Percentiles rank a stretch among this genome's conserved stretches.
phyloP scores from a whole-genome alignment of 2,888 invertebrate genomes.

The Metopia argyrocephala region DNA sequence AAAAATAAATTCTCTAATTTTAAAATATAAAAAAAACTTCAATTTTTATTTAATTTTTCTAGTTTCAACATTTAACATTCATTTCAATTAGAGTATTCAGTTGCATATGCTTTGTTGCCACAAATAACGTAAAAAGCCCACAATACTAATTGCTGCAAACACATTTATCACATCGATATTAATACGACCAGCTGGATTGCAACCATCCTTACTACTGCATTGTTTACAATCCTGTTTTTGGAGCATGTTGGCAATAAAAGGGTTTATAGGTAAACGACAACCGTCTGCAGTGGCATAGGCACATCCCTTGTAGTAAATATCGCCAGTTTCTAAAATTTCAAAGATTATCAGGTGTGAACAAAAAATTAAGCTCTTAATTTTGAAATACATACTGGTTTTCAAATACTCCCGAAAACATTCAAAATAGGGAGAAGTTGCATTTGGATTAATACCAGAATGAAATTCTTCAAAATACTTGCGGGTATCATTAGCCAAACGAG shows the following conservation, averaged over 20 bases:
- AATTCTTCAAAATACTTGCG: constrained; percentile 52
- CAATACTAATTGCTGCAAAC: constrained; percentile 15
- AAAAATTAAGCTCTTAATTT: not conserved
- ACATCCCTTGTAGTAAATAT: constrained; percentile 63
- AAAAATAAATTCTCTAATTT: too few relatives aligned
- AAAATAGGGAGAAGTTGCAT: constrained; percentile 29
- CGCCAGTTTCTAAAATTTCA: constrained; percentile 37
- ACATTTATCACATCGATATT: constrained; percentile 19
- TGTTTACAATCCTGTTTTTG: constrained; percentile 38
- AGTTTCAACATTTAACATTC: too few relatives aligned
- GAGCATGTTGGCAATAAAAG: not conserved
- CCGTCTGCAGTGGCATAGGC: constrained; percentile 45
- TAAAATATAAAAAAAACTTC: too few relatives aligned
- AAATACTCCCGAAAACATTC: constrained; percentile 63
- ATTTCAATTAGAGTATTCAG: too few relatives aligned
- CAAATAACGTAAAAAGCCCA: not conserved
- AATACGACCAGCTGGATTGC: constrained; percentile 67
- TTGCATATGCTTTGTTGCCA: not conserved
- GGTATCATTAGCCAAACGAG: constrained; percentile 58
- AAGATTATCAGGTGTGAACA: not conserved
- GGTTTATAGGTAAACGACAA: constrained; percentile 48
- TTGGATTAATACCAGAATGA: constrained; percentile 55
- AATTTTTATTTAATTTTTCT: too few relatives aligned
- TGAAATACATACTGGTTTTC: constrained; percentile 60
- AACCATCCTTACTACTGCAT: constrained; percentile 62